Conservation (phyloP, 2,888 invertebrate species). For the Catocala sponsa region DNA sequence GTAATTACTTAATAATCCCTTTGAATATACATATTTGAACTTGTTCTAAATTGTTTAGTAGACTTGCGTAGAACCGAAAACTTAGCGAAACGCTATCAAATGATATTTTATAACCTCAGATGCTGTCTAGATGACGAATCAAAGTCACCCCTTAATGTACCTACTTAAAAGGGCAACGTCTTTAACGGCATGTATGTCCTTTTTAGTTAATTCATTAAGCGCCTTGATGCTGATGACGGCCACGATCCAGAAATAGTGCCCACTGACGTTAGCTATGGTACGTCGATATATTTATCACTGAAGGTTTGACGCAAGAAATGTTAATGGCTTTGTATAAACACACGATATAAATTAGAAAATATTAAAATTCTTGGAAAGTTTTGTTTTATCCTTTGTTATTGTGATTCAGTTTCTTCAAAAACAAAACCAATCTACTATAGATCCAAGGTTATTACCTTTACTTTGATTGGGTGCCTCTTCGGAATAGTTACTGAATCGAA, state of each 20-base stretch:
- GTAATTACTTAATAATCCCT: slow-evolving; percentile 20
- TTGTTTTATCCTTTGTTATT: slow-evolving; percentile 9
- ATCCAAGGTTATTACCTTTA: not conserved
- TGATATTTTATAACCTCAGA: slow-evolving; percentile 46
- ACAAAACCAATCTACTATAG: not conserved
- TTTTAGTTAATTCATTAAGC: slow-evolving; percentile 67
- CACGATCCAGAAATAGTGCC: slow-evolving; percentile 72
- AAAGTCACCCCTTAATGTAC: slow-evolving; percentile 60
- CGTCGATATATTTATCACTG: slow-evolving; percentile 66
- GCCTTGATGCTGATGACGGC: slow-evolving; percentile 70
- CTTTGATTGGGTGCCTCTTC: not conserved
- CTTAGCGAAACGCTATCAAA: slow-evolving; percentile 20
- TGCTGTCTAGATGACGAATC: slow-evolving; percentile 62
- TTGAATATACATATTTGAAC: slow-evolving; percentile 16
- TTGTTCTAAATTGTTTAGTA: not conserved
- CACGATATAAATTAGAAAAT: slow-evolving; percentile 40
- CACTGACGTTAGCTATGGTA: slow-evolving; percentile 70
- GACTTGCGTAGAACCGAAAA: slow-evolving; percentile 8
- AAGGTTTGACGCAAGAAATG: slow-evolving; percentile 77
- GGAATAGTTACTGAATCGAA: not conserved
- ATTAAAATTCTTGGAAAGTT: slow-evolving; percentile 33
- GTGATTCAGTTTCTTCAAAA: no score
- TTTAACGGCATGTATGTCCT: slow-evolving; percentile 51
- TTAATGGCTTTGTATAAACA: slow-evolving; percentile 73
- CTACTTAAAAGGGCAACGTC: slow-evolving; percentile 56